These are phyloP conservation scores for Eristalis arbustorum DNA, from an alignment of 2,888 invertebrate genomes.

Conservation along the genomic window DNA sequence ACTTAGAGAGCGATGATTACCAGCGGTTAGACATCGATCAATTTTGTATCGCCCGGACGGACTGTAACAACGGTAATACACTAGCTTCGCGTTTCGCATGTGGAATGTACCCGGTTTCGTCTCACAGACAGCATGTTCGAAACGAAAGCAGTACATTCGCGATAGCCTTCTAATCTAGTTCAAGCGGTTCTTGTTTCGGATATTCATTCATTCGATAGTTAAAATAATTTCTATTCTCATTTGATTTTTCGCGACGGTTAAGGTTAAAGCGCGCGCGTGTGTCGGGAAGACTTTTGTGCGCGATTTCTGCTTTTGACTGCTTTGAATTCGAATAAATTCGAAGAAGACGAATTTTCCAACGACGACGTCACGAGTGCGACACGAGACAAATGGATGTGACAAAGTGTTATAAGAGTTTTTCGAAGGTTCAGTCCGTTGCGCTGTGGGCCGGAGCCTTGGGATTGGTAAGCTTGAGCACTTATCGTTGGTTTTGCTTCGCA, in stretches of 20 bases:
- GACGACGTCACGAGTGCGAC: background rate
- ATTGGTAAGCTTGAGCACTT: constrained; percentile 41
- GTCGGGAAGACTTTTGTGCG: too few relatives aligned
- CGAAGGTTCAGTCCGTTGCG: constrained; percentile 40
- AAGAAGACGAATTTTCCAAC: constrained; percentile 20
- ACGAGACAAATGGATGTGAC: constrained; percentile 31
- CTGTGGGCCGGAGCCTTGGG: constrained; percentile 53
- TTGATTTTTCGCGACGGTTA: background rate
- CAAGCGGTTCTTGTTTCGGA: constrained; percentile 18
- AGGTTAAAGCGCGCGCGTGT: constrained; percentile 8
- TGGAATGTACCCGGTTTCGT: constrained; percentile 20
- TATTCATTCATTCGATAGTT: background rate
- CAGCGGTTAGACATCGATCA: constrained; percentile 41
- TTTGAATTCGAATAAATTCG: constrained; percentile 20
- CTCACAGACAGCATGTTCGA: constrained; percentile 39
- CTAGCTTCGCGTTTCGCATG: background rate
- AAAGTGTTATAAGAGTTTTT: constrained; percentile 40
- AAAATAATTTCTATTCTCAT: background rate
- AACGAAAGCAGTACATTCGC: constrained; percentile 29
- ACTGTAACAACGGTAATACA: constrained; percentile 25
- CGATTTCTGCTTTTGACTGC: background rate
- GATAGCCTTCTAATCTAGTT: constrained; percentile 43
- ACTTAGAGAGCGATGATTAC: constrained; percentile 43
- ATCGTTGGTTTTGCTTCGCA: background rate
- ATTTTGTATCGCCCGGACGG: constrained; percentile 40